A percentile compares a stretch with the other conserved stretches of the same genome.
Evolutionary conservation across 2,888 invertebrate species (phyloP).

Genomic region (Platypus cylindrus): DNA sequence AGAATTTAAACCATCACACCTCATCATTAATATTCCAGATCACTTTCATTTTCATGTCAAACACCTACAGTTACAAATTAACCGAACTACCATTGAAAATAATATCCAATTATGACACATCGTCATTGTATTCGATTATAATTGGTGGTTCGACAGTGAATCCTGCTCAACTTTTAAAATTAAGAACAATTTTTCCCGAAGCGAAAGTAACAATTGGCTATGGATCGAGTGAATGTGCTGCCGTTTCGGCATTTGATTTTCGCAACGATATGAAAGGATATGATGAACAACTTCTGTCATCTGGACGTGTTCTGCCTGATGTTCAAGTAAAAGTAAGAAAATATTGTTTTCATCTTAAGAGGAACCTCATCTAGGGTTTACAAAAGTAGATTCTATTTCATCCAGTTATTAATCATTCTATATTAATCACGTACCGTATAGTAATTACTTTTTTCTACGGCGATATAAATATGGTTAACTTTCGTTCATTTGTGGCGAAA

Average conservation of each 20-base stretch:
- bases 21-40: constrained; percentile 3
- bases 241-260: constrained; percentile 6
- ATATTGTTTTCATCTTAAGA: not conserved
- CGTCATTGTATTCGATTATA: constrained; percentile 11
- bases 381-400: too few species aligned
- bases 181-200: constrained; percentile 23
- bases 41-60: constrained; percentile 9
- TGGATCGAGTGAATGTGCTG: constrained; percentile 32
- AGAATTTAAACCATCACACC: not conserved
- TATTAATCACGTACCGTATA: too few species aligned
- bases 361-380: too few species aligned
- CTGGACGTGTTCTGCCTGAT: constrained; percentile 7
- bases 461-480: too few species aligned
- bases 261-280: constrained; percentile 6
- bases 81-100: constrained; percentile 8
- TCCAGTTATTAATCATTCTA: too few species aligned
- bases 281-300: constrained; percentile 8
- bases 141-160: constrained; percentile 20
- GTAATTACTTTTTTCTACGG: too few species aligned
- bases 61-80: constrained; percentile 15
- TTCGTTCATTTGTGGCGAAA: too few species aligned
- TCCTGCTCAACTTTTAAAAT: constrained; percentile 14
- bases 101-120: constrained; percentile 11
- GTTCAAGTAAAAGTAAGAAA: constrained; percentile 10
- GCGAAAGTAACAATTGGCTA: constrained; percentile 28